Evolutionary conservation across 2,797 vertebrate genomes (phyloP).

Genomic region (Platyrinchus mystaceus): DNA sequence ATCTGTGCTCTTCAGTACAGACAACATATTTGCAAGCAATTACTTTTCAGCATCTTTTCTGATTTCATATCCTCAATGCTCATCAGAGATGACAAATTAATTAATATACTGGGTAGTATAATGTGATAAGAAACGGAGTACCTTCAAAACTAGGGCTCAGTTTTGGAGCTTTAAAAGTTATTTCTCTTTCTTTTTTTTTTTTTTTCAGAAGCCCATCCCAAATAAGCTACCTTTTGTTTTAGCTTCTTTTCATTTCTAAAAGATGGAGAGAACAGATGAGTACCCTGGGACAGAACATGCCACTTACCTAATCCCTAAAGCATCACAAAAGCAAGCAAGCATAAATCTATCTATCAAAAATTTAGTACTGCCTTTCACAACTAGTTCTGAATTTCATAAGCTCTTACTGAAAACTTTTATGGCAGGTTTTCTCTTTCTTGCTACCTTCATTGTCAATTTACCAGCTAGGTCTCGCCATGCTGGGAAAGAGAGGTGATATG

Average conservation of each 20-base stretch:
- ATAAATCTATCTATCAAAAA: neutral
- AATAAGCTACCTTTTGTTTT: neutral
- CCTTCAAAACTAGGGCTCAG: neutral
- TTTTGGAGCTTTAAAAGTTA: conserved; percentile 7
- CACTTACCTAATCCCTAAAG: neutral
- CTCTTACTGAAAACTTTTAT: neutral
- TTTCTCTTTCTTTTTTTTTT: neutral
- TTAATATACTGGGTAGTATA: conserved; percentile 27
- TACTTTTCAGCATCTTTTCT: conserved; percentile 52
- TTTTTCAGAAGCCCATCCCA: neutral
- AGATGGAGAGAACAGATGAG: neutral
- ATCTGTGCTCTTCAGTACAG: conserved; percentile 55
- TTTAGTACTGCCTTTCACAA: neutral
- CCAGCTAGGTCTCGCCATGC: neutral
- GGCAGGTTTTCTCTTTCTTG: neutral
- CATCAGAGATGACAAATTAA: conserved; percentile 49
- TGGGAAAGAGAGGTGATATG: neutral
- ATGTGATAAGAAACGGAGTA: neutral
- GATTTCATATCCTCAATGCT: conserved; percentile 36
- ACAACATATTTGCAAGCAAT: conserved; percentile 60
- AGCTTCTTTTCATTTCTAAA: neutral
- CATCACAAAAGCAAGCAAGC: neutral
- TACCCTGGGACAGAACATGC: neutral
- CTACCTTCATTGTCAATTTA: neutral
- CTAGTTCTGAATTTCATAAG: neutral